Conservation (phyloP, 1,140 invertebrate genomes). For the Adoxophyes honmai region DNA sequence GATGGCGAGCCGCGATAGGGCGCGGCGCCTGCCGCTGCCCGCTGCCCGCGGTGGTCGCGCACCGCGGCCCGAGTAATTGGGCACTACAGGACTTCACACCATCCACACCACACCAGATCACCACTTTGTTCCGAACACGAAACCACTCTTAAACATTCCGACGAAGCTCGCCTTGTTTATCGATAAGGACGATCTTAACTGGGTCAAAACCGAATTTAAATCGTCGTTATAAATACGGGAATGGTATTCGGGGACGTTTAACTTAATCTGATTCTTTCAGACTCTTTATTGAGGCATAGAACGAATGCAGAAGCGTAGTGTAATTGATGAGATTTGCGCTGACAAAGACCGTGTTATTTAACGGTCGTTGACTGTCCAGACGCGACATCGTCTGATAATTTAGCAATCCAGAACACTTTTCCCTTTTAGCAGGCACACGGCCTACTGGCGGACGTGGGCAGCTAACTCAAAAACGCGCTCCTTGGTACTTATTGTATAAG, state of each 20-base stretch:
- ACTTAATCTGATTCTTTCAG: constrained; percentile 37
- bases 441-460: background rate
- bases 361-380: constrained; percentile 9
- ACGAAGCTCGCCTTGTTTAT: constrained; percentile 1
- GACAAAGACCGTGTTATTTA: constrained; percentile 11
- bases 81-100: constrained; percentile 72
- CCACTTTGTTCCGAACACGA: constrained; percentile 19
- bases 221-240: constrained; percentile 48
- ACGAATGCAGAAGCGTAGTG: background rate
- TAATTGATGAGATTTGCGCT: constrained; percentile 13
- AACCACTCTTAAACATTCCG: constrained; percentile 16
- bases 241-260: constrained; percentile 44
- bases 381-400: constrained; percentile 4
- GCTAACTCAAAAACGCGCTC: background rate
- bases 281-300: constrained; percentile 18
- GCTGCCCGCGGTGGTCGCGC: no score
- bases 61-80: constrained; percentile 68
- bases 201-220: constrained; percentile 42
- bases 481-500: background rate
- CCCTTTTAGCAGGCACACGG: background rate
- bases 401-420: constrained; percentile 13
- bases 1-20: constrained; percentile 68
- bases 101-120: constrained; percentile 35
- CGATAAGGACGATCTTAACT: background rate
- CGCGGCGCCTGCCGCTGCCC: constrained; percentile 60